These are phyloP conservation scores for Napeogenes inachia DNA, from an alignment of 2,888 invertebrate species.

Conservation along the genomic window DNA sequence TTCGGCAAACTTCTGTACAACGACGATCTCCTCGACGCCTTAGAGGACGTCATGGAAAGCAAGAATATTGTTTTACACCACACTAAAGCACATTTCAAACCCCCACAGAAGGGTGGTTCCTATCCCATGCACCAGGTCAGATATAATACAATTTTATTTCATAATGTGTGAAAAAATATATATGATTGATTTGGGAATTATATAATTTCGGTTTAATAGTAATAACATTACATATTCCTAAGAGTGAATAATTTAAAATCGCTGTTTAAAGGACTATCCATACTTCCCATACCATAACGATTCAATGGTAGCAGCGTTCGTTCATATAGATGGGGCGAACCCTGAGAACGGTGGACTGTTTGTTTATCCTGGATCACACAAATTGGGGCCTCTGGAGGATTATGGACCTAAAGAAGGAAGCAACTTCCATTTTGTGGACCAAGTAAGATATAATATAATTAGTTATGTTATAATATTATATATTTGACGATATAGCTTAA, in stretches of 20 bases:
- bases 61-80: conserved; percentile 77
- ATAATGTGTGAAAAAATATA: too few species aligned
- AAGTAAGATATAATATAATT: conserved; percentile 39
- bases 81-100: conserved; percentile 79
- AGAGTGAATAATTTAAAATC: background rate
- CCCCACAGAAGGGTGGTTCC: conserved; percentile 76
- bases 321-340: conserved; percentile 75
- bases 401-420: conserved; percentile 60
- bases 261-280: conserved; percentile 70
- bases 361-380: conserved; percentile 79
- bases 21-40: conserved; percentile 67
- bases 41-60: conserved; percentile 75
- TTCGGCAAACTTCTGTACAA: conserved; percentile 71
- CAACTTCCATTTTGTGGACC: conserved; percentile 68
- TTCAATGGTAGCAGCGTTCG: conserved; percentile 77
- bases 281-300: conserved; percentile 79
- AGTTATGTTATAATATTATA: background rate
- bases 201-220: too few species aligned
- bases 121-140: conserved; percentile 78
- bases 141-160: background rate
- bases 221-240: background rate
- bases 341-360: conserved; percentile 78
- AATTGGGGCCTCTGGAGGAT: conserved; percentile 74
- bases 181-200: too few species aligned
- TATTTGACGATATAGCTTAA: too few species aligned